phyloP scores from a whole-genome alignment of 1,140 invertebrate genomes.

The Drosophila sechellia region DNA sequence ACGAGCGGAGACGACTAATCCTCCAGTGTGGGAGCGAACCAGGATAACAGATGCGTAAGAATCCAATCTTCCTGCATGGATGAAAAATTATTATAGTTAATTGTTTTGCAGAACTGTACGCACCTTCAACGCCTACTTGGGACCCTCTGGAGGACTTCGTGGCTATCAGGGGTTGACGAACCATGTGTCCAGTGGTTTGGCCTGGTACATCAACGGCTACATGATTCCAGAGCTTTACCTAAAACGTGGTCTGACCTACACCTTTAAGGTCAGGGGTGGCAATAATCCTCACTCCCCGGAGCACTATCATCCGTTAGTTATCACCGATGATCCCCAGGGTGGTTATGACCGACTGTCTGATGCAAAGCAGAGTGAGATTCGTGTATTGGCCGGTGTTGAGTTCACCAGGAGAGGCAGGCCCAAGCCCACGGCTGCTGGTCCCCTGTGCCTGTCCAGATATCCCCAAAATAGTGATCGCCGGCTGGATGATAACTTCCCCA shows the following conservation, averaged over 20 bases:
- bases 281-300: conserved; percentile 95
- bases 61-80: no score
- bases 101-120: conserved; percentile 86
- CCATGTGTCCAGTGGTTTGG: conserved; percentile 84
- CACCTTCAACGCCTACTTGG: conserved; percentile 91
- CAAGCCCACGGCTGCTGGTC: conserved; percentile 91
- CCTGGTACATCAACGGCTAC: conserved; percentile 90
- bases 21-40: conserved; percentile 90
- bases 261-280: conserved; percentile 92
- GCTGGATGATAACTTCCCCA: conserved; percentile 90
- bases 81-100: no score
- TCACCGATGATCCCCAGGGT: conserved; percentile 94
- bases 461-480: conserved; percentile 88
- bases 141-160: conserved; percentile 90
- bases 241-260: conserved; percentile 93
- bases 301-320: conserved; percentile 96
- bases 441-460: conserved; percentile 91
- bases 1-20: conserved; percentile 72
- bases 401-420: conserved; percentile 92
- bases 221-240: conserved; percentile 94
- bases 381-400: conserved; percentile 94
- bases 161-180: conserved; percentile 91
- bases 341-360: conserved; percentile 91
- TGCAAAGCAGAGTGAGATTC: conserved; percentile 89
- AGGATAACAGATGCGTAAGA: conserved; percentile 90